These are phyloP conservation scores for Caretta caretta DNA, from an alignment of 2,113 vertebrate species.

Conservation along the genomic window DNA sequence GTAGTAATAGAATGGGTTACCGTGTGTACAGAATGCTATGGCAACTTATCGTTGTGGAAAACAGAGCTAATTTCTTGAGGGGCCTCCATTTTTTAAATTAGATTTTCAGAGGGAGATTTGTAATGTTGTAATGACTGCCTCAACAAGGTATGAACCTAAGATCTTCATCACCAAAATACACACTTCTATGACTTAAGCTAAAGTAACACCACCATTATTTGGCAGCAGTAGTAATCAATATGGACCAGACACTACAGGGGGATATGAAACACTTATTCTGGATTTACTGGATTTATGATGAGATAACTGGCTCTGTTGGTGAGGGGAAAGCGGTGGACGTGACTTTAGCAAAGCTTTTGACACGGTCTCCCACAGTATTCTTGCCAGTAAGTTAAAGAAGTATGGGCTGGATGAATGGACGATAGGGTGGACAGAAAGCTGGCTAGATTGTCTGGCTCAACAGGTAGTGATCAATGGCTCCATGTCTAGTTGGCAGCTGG, in stretches of 20 bases:
- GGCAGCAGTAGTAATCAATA: background rate
- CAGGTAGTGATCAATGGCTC: too few relatives aligned
- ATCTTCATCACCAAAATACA: background rate
- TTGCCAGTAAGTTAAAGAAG: too few relatives aligned
- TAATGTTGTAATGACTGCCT: background rate
- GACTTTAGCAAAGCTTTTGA: too few relatives aligned
- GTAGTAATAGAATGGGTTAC: background rate
- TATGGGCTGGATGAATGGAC: too few relatives aligned
- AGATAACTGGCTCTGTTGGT: too few relatives aligned
- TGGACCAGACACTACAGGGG: background rate
- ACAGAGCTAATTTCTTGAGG: slow-evolving; percentile 27
- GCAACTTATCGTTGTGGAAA: slow-evolving; percentile 45
- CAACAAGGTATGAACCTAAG: slow-evolving; percentile 15
- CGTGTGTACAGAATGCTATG: slow-evolving; percentile 42
- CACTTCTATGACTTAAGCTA: background rate
- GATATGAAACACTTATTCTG: background rate
- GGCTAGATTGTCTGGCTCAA: too few relatives aligned
- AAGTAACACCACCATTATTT: background rate
- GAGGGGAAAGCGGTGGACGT: too few relatives aligned
- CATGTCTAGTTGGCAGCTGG: too few relatives aligned
- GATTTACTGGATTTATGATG: background rate
- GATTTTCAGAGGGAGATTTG: slow-evolving; percentile 44
- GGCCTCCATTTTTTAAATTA: background rate
- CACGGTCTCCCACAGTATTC: too few relatives aligned
- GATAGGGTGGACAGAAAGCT: too few relatives aligned